These are phyloP conservation scores for Apotomis capreana DNA, from an alignment of 2,888 invertebrate species.

Conservation along the genomic window DNA sequence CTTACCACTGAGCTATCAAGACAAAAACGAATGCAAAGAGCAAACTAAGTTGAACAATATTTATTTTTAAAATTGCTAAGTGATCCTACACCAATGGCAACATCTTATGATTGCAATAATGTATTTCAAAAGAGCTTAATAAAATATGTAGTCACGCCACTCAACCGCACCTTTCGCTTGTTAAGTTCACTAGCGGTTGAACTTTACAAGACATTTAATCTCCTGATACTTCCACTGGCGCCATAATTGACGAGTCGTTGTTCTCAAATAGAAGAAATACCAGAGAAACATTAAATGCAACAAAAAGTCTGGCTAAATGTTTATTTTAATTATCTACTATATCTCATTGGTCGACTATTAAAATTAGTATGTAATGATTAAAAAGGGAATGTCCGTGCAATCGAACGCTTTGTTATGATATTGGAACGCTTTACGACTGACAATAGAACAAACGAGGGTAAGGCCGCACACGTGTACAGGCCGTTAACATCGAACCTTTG, in stretches of 20 bases:
- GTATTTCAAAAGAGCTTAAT: conserved; percentile 30
- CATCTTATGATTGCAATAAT: neutral
- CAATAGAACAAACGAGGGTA: conserved; percentile 59
- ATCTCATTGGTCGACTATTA: neutral
- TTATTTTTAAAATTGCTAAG: conserved; percentile 18
- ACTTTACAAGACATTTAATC: conserved; percentile 50
- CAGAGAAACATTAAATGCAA: neutral
- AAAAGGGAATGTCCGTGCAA: conserved; percentile 61
- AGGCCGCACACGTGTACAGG: conserved; percentile 64
- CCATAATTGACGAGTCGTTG: neutral
- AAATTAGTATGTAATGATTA: conserved; percentile 37
- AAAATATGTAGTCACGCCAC: conserved; percentile 45
- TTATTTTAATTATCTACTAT: neutral
- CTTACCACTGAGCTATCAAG: conserved; percentile 83
- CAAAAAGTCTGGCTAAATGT: neutral
- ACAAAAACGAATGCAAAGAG: conserved; percentile 71
- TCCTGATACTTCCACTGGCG: conserved; percentile 13
- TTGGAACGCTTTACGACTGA: conserved; percentile 61
- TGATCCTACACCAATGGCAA: neutral
- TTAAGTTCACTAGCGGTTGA: conserved; percentile 46
- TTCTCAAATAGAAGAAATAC: neutral
- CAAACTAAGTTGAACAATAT: conserved; percentile 52
- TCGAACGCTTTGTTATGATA: conserved; percentile 63
- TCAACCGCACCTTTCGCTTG: conserved; percentile 58
- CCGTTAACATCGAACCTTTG: conserved; percentile 53